Percentiles rank a stretch among this genome's conserved stretches.
Evolutionary conservation across 2,888 invertebrate species (phyloP).

Genomic region (Eudasyphora cyanicolor): DNA sequence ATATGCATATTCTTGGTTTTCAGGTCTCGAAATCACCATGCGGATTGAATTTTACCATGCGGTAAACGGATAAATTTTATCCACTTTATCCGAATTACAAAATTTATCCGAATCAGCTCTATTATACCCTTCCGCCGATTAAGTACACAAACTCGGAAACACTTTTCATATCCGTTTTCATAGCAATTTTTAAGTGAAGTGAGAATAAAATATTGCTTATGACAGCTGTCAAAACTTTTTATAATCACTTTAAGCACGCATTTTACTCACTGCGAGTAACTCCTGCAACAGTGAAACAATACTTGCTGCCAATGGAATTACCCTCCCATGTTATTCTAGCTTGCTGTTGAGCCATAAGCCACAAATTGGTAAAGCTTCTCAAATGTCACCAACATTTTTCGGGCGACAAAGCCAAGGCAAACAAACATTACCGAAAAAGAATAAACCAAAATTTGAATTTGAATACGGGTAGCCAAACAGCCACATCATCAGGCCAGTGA

Average conservation of each 20-base stretch:
- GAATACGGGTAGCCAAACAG: constrained; percentile 8
- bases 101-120: no score
- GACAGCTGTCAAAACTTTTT: constrained; percentile 67
- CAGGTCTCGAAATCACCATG: no score
- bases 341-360: constrained; percentile 38
- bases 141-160: background rate
- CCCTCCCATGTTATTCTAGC: constrained; percentile 25
- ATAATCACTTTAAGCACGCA: constrained; percentile 60
- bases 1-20: no score
- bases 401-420: constrained; percentile 29
- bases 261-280: constrained; percentile 42
- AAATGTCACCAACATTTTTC: constrained; percentile 64
- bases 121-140: background rate
- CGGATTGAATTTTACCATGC: no score
- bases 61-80: no score
- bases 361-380: constrained; percentile 65
- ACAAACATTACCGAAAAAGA: background rate
- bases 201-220: constrained; percentile 59
- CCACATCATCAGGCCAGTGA: constrained; percentile 54
- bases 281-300: constrained; percentile 54
- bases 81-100: no score
- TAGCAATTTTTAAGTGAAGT: constrained; percentile 22
- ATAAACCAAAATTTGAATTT: constrained; percentile 57
- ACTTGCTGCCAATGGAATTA: constrained; percentile 22
- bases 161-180: constrained; percentile 4